Percentiles rank a stretch among this genome's conserved stretches.
phyloP scores from a whole-genome alignment of 1,140 invertebrate species.

The Drosophila parvula region DNA sequence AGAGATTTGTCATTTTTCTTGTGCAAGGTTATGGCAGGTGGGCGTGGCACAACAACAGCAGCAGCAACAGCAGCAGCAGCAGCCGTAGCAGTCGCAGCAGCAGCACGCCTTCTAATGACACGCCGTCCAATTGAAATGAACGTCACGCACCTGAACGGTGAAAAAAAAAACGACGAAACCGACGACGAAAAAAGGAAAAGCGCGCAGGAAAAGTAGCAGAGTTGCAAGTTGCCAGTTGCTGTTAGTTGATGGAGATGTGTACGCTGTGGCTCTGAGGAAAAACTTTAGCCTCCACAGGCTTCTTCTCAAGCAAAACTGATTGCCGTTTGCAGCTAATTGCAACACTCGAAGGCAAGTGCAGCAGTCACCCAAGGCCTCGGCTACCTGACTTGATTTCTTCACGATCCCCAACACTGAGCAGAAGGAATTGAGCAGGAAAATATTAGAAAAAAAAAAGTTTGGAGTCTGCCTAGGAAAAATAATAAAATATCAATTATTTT shows the following conservation, averaged over 20 bases:
- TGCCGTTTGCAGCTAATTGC: conserved; percentile 65
- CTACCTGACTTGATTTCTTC: conserved; percentile 59
- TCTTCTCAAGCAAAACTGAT: conserved; percentile 59
- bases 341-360: conserved; percentile 58
- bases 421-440: background rate
- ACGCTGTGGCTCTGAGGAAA: conserved; percentile 28
- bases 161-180: conserved; percentile 10
- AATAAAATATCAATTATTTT: no score
- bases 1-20: conserved; percentile 59
- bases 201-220: conserved; percentile 46
- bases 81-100: background rate
- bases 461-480: background rate
- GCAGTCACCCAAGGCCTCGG: conserved; percentile 35
- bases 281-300: conserved; percentile 35
- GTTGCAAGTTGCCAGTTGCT: conserved; percentile 11
- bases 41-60: conserved; percentile 32
- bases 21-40: conserved; percentile 39
- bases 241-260: conserved; percentile 47
- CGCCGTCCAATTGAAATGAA: conserved; percentile 62
- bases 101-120: conserved; percentile 49
- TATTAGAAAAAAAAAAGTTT: background rate
- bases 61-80: background rate
- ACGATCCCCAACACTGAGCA: conserved; percentile 18
- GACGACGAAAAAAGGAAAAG: conserved; percentile 34
- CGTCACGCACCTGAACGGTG: conserved; percentile 56